Evolutionary conservation across 2,888 invertebrate species (phyloP).

Genomic region (Pseudolycoriella hygida): DNA sequence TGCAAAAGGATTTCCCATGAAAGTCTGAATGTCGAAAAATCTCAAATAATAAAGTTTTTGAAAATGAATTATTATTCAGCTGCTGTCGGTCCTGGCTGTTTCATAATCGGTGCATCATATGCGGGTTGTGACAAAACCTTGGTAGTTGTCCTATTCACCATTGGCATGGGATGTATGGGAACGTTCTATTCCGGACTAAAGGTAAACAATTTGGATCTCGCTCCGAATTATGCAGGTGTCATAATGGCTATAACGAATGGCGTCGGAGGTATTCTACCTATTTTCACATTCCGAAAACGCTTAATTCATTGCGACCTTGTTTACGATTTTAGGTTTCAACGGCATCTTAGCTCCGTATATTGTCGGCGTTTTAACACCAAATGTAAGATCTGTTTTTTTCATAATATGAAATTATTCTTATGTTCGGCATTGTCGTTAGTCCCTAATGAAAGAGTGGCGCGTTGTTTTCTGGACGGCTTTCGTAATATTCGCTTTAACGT

Average conservation of each 20-base stretch:
- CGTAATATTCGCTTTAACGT: conserved; percentile 45
- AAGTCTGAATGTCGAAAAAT: too few species aligned
- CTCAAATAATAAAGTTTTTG: too few species aligned
- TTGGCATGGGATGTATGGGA: conserved; percentile 52
- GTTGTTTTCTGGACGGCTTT: conserved; percentile 66
- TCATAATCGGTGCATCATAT: conserved; percentile 49
- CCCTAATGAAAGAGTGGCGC: conserved; percentile 50
- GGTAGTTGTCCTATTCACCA: conserved; percentile 43
- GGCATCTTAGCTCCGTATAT: conserved; percentile 52
- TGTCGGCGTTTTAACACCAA: conserved; percentile 44
- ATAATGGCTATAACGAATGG: conserved; percentile 53
- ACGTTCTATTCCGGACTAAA: conserved; percentile 54
- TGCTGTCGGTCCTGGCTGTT: conserved; percentile 46
- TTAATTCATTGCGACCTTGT: too few species aligned
- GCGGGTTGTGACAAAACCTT: conserved; percentile 44
- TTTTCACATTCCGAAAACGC: too few species aligned
- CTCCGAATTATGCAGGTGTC: conserved; percentile 46
- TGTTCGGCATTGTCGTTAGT: conserved; percentile 26
- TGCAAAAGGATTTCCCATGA: too few species aligned
- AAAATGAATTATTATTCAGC: too few species aligned
- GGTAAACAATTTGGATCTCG: conserved; percentile 46
- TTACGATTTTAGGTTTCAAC: conserved; percentile 26
- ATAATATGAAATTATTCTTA: background rate
- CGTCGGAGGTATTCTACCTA: conserved; percentile 37
- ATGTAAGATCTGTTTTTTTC: conserved; percentile 30